A percentile compares a stretch with the other conserved stretches of the same genome.
These are phyloP conservation scores for Meteorus colon DNA, from an alignment of 2,888 invertebrate genomes.

Conservation along the genomic window DNA sequence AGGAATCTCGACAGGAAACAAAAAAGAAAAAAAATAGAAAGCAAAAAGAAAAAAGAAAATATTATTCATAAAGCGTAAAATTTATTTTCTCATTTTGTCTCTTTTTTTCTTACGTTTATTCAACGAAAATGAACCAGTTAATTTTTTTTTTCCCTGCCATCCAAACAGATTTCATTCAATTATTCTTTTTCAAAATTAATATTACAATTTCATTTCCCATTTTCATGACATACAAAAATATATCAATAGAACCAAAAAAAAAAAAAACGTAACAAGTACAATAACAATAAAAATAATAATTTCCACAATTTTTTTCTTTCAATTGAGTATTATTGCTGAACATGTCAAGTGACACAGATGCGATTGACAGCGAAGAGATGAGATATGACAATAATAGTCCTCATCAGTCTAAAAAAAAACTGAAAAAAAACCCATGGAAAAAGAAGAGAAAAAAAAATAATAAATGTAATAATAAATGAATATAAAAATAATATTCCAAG, in stretches of 20 bases:
- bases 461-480: background rate
- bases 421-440: background rate
- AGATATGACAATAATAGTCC: slow-evolving; percentile 2
- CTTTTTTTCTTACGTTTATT: background rate
- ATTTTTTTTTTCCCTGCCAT: too few relatives aligned
- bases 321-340: background rate
- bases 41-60: background rate
- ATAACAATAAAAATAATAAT: too few relatives aligned
- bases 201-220: too few relatives aligned
- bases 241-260: too few relatives aligned
- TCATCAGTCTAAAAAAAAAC: background rate
- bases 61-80: background rate
- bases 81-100: background rate
- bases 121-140: too few relatives aligned
- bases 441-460: background rate
- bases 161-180: too few relatives aligned
- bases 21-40: too few relatives aligned
- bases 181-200: too few relatives aligned
- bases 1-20: background rate
- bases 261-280: too few relatives aligned
- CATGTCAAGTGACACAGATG: background rate
- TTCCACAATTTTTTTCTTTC: background rate
- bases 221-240: too few relatives aligned
- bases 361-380: background rate
- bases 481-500: background rate